phyloP scores from a whole-genome alignment of 1,140 invertebrate genomes.

The Centruroides sculpturatus region DNA sequence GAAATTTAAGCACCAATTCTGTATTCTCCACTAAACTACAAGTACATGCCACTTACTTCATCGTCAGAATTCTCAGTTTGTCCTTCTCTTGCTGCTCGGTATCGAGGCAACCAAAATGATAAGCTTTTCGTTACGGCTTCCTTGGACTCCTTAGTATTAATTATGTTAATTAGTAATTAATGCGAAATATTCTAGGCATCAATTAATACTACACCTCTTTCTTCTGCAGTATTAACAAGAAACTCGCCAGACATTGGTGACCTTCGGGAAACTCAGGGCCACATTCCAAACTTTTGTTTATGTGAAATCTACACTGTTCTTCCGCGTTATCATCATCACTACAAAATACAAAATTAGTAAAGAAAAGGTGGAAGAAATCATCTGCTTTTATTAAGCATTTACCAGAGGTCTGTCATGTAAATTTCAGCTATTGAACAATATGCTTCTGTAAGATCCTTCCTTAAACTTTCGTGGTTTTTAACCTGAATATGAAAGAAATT shows the following conservation, averaged over 20 bases:
- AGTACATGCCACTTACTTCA: no score
- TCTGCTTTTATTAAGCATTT: background rate
- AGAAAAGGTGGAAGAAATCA: background rate
- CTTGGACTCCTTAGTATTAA: constrained; percentile 23
- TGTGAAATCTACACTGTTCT: constrained; percentile 24
- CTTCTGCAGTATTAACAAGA: constrained; percentile 26
- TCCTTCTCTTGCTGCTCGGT: constrained; percentile 11
- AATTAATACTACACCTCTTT: constrained; percentile 21
- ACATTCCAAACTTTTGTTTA: constrained; percentile 25
- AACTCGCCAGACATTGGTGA: constrained; percentile 29
- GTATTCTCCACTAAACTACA: no score
- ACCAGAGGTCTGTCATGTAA: constrained; percentile 33
- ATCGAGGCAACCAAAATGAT: constrained; percentile 24
- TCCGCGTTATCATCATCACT: constrained; percentile 31
- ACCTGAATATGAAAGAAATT: no score
- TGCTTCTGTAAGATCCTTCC: constrained; percentile 28
- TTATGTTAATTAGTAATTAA: no score
- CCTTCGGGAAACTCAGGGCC: constrained; percentile 27
- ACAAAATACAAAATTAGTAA: constrained; percentile 11
- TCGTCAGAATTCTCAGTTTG: no score
- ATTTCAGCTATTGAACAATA: constrained; percentile 33
- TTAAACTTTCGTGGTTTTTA: background rate
- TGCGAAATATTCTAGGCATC: no score
- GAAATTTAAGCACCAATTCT: background rate
- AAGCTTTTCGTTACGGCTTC: constrained; percentile 25